Conservation (phyloP, 2,797 vertebrate genomes). For the Steatocranus sp. region DNA sequence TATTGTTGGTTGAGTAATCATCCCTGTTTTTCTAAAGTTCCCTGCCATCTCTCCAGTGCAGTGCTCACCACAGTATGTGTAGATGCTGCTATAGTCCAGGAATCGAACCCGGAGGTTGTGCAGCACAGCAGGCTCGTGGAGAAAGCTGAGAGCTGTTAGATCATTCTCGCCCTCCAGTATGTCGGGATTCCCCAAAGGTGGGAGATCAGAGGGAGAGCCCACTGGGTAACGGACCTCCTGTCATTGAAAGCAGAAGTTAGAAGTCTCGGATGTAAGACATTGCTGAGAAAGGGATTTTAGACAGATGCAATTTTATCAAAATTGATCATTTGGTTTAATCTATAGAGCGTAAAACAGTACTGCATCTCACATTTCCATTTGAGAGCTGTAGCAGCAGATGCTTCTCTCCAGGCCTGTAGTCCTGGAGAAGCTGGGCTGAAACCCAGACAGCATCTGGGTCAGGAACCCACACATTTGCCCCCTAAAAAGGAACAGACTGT, state of each 20-base stretch:
- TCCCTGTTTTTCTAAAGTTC: neutral
- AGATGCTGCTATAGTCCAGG: slow-evolving; percentile 79
- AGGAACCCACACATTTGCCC: slow-evolving; percentile 78
- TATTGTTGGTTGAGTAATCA: neutral
- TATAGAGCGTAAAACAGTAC: neutral
- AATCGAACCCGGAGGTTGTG: slow-evolving; percentile 79
- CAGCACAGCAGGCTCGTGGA: slow-evolving; percentile 79
- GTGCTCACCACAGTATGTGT: slow-evolving; percentile 79
- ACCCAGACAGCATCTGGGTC: slow-evolving; percentile 77
- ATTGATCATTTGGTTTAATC: neutral
- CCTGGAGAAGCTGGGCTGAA: slow-evolving; percentile 68
- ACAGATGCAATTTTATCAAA: neutral
- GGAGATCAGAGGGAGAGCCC: slow-evolving; percentile 60
- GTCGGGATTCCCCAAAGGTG: slow-evolving; percentile 78
- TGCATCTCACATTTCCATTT: slow-evolving; percentile 65
- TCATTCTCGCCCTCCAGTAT: slow-evolving; percentile 77
- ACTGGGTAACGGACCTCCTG: slow-evolving; percentile 63
- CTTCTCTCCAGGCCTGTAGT: slow-evolving; percentile 65
- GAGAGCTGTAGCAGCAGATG: slow-evolving; percentile 66
- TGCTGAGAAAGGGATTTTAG: neutral
- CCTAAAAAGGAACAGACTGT: slow-evolving; percentile 45
- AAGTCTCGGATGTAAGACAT: neutral
- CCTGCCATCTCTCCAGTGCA: neutral
- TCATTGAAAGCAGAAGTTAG: neutral
- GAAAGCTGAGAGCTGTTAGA: slow-evolving; percentile 80